Base-by-base conservation (phyloP, 2,113 vertebrate genomes). In the Urocolius indicus region DNA sequence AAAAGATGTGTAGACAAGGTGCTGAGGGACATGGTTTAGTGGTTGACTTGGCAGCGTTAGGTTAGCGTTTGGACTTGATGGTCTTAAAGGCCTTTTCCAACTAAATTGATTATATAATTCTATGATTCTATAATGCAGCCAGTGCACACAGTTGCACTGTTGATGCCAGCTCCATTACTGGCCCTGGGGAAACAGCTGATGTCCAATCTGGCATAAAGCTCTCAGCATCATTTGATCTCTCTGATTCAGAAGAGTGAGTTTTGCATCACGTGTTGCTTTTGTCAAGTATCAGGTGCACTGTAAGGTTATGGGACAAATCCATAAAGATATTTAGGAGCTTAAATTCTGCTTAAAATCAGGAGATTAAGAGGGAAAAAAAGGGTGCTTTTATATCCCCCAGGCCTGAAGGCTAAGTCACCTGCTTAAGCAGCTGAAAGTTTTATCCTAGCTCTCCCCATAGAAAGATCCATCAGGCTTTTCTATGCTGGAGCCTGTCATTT, bases 391-490 rank as follows among this genome's bases (percentile, higher is more conserved):
- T 22, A 74, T 46, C 16, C 32, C 51, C 7, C 4, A 63, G 63
- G 75, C 88, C 94, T 62, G 49, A 79, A 80, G 87, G 88, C 48
- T 87, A 81, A 57, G 62, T 87, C 62, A 78, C 69, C 79, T 92
- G n/a, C 20, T 76, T 66, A 66, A 85, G 67, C 8, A 87, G 22
- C 49, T 49, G 12, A 51, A 95, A 85, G n/a, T 79, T 91, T 90
- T 69, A 77, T 59, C 30, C 78, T 80, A 36, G 5, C 69, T 75
- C 65, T 59, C 90, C 93, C 72, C 29, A 86, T 34, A 86, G 26
- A 73, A 80, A 90, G 63, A 90, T 43, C 52, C 82, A 81, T 75
- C 66, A 90, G 41, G 84, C 58, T 93, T 76, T 85, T 23, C 75
- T 36, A 21, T 29, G 65, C 45, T 75, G 20, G 34, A 84, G 34